phyloP scores from a whole-genome alignment of 2,888 invertebrate species.

The Drosophila tripunctata region DNA sequence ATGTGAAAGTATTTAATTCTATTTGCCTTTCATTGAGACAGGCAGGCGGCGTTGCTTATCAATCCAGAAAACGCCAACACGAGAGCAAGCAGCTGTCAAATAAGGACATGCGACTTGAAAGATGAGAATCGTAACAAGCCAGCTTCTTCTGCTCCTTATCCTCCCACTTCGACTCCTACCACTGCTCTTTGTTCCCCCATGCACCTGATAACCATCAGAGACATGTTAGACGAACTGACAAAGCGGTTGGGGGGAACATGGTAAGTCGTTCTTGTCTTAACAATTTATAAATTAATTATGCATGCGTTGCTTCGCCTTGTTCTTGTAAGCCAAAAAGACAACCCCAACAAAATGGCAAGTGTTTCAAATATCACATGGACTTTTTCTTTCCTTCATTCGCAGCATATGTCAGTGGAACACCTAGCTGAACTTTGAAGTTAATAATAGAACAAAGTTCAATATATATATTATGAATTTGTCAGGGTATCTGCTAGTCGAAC shows the following conservation, averaged over 20 bases:
- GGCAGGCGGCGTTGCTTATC: constrained; percentile 28
- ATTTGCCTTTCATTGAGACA: constrained; percentile 65
- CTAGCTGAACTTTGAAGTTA: not conserved
- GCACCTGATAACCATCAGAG: constrained; percentile 61
- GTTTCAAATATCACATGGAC: constrained; percentile 18
- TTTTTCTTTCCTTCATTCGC: not conserved
- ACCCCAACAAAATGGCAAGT: constrained; percentile 25
- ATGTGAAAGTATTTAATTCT: constrained; percentile 65
- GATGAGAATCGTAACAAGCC: constrained; percentile 31
- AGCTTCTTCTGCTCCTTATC: too few species aligned
- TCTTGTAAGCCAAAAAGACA: constrained; percentile 38
- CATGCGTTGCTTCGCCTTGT: constrained; percentile 52
- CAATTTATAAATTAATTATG: constrained; percentile 71
- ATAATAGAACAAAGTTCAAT: not conserved
- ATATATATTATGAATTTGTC: not conserved
- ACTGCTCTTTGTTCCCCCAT: not conserved
- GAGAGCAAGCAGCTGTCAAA: constrained; percentile 44
- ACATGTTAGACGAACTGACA: constrained; percentile 40
- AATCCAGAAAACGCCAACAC: not conserved
- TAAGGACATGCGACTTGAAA: constrained; percentile 31
- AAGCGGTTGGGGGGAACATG: not conserved
- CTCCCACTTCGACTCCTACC: too few species aligned
- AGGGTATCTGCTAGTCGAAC: not conserved
- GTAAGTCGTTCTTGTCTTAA: constrained; percentile 53
- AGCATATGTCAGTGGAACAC: not conserved